These are phyloP conservation scores for Meleagris gallopavo DNA, from an alignment of 2,113 vertebrate species.

Conservation along the genomic window DNA sequence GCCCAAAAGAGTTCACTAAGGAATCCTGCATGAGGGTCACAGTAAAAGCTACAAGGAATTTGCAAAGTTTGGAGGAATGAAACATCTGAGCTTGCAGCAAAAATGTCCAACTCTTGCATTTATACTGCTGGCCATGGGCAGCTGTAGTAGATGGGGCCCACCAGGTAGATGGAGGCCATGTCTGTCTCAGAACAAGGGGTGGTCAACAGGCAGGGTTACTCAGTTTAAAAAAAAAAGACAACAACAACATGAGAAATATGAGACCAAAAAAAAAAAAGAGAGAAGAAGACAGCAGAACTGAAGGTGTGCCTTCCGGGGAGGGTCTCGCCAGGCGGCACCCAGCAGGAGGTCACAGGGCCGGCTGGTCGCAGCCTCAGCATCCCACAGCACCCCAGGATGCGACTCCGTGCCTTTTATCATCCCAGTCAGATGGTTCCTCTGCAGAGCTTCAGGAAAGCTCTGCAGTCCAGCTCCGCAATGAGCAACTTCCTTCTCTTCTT, in stretches of 20 bases:
- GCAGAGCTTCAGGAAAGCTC: not conserved
- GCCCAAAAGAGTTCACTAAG: not conserved
- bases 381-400: not conserved
- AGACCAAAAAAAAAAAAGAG: not conserved
- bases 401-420: not conserved
- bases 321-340: not conserved
- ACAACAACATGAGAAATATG: accelerated
- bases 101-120: not conserved
- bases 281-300: not conserved
- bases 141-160: not conserved
- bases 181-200: not conserved
- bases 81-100: not conserved
- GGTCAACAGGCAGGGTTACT: not conserved
- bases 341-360: not conserved
- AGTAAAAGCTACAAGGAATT: not conserved
- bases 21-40: not conserved
- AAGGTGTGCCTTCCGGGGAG: not conserved
- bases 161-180: not conserved
- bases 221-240: not conserved
- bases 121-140: not conserved
- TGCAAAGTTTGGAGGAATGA: not conserved
- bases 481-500: constrained; percentile 48
- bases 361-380: not conserved
- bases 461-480: not conserved
- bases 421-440: constrained; percentile 12